phyloP scores from a whole-genome alignment of 2,113 vertebrate genomes.

The Anser brachyrhynchus region DNA sequence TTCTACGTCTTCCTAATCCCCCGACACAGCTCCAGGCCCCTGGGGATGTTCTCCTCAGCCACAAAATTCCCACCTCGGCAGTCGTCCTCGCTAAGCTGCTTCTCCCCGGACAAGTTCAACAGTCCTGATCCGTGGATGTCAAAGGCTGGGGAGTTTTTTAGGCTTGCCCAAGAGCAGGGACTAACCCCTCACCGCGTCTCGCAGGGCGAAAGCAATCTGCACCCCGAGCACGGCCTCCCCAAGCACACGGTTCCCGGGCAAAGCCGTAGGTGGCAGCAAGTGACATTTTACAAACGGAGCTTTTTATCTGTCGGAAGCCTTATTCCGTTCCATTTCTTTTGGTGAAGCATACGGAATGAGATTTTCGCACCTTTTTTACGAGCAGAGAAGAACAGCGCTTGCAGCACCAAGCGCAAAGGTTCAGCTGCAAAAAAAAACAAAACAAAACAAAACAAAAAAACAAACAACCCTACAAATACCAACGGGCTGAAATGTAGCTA shows the following conservation, averaged over 20 bases:
- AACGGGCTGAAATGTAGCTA: not conserved
- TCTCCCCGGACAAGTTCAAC: not conserved
- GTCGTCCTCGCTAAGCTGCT: not conserved
- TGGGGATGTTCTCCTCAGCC: not conserved
- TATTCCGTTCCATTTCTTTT: not conserved
- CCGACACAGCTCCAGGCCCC: not conserved
- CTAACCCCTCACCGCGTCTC: not conserved
- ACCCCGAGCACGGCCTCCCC: not conserved
- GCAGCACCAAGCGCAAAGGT: not conserved
- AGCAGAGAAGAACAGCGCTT: not conserved
- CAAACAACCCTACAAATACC: not conserved
- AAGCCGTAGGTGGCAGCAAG: not conserved
- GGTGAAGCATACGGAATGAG: not conserved
- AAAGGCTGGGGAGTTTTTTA: not conserved
- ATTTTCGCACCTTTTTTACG: not conserved
- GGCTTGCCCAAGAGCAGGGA: not conserved
- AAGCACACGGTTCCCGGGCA: not conserved
- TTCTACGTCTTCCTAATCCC: not conserved
- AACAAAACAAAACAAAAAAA: not conserved
- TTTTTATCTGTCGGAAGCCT: not conserved
- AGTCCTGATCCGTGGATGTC: not conserved
- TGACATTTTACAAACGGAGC: not conserved
- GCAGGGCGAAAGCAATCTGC: not conserved
- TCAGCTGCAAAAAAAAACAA: not conserved
- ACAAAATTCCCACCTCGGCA: not conserved